Evolutionary conservation across 2,797 vertebrate genomes (phyloP).

Genomic region (Geotrypetes seraphini): DNA sequence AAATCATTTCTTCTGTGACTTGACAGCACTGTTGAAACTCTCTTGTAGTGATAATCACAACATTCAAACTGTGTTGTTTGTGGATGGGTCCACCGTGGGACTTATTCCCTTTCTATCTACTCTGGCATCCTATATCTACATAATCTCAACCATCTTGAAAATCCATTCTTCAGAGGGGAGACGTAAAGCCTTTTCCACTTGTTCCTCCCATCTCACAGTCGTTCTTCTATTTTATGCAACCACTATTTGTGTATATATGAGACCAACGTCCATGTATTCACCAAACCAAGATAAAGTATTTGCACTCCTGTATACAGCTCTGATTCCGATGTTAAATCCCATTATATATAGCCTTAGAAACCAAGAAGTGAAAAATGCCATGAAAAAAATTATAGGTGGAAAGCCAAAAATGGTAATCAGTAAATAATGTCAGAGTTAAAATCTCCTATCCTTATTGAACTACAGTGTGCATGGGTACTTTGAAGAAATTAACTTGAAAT

Average conservation of each 20-base stretch:
- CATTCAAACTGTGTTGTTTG: too few species aligned
- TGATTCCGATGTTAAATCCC: neutral
- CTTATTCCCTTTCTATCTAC: too few species aligned
- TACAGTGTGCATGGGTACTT: too few species aligned
- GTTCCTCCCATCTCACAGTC: neutral
- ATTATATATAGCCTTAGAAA: neutral
- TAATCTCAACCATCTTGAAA: neutral
- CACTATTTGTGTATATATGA: neutral
- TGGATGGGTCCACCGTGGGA: too few species aligned
- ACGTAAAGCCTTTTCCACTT: neutral
- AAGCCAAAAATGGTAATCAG: too few species aligned
- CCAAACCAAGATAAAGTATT: neutral
- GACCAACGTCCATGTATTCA: neutral
- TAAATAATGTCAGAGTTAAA: too few species aligned
- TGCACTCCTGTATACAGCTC: neutral
- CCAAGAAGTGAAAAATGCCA: neutral
- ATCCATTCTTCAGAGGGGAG: neutral
- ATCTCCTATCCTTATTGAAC: too few species aligned
- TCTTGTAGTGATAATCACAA: neutral
- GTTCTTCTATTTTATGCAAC: neutral
- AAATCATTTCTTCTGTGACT: constrained; percentile 3
- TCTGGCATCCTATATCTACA: neutral
- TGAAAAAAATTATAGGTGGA: too few species aligned
- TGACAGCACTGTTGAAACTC: neutral
- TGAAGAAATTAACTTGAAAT: too few species aligned